A percentile compares a stretch with the other conserved stretches of the same genome.
Conservation (phyloP, 2,888 invertebrate genomes). For the Suillia variegata region DNA sequence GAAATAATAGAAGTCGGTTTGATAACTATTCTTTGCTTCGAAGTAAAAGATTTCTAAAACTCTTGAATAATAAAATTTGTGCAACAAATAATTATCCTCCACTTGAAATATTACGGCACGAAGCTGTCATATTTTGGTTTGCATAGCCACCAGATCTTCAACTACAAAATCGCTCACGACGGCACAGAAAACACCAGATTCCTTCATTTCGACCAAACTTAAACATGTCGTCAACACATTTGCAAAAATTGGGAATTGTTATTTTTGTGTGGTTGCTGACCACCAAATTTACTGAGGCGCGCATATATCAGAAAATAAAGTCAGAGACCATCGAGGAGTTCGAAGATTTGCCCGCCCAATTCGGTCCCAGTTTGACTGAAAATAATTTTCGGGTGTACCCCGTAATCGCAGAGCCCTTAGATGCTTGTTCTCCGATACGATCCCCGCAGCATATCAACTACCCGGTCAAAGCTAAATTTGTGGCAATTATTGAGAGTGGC, state of each 20-base stretch:
- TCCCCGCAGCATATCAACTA: conserved; percentile 68
- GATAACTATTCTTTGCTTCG: too few relatives aligned
- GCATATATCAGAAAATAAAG: conserved; percentile 42
- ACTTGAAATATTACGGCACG: too few relatives aligned
- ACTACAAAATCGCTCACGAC: too few relatives aligned
- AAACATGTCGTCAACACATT: not conserved
- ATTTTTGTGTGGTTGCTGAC: conserved; percentile 35
- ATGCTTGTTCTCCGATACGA: conserved; percentile 71
- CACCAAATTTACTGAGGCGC: conserved; percentile 34
- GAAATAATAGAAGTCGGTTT: too few relatives aligned
- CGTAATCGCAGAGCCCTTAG: conserved; percentile 65
- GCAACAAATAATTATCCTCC: too few relatives aligned
- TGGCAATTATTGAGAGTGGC: conserved; percentile 77
- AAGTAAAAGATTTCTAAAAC: too few relatives aligned
- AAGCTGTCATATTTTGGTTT: too few relatives aligned
- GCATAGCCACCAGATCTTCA: too few relatives aligned
- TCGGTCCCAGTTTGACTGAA: conserved; percentile 71
- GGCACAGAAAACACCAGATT: too few relatives aligned
- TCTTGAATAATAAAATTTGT: too few relatives aligned
- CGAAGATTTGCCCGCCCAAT: conserved; percentile 76
- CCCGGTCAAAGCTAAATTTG: conserved; percentile 68
- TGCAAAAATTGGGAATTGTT: conserved; percentile 28
- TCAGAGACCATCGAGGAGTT: conserved; percentile 71
- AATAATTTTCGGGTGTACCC: conserved; percentile 76
- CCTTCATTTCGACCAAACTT: too few relatives aligned